Base-by-base conservation (phyloP, 2,797 vertebrate species). In the Decapterus maruadsi region DNA sequence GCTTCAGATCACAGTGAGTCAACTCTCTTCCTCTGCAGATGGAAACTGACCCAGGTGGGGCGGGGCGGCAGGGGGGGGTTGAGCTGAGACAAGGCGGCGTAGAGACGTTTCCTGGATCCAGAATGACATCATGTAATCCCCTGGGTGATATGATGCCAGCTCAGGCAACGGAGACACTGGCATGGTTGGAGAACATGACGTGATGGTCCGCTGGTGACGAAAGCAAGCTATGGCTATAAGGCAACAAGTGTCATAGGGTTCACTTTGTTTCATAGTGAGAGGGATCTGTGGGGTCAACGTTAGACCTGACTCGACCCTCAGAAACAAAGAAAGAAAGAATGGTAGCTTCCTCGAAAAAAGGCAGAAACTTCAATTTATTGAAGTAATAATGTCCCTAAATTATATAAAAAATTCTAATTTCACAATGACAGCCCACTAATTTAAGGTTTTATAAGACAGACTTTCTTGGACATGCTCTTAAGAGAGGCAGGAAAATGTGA, bases 401-500 rank as follows among this genome's bases (percentile, higher is more conserved):
- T 34, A 43, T 85, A 82, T 69, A 40, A 65, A 71, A 86, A 61
- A 31, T 12, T 61, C 8, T 34, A 2, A 63, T 84, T 78, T 65
- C 29, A 17, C 64, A 53, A 56, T 43, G 78, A 75, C 75, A 72
- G 50, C 65, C 19, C 72, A 36, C 19, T 70, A 55, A 86, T 86
- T 82, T 53, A 70, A 65, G 66, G 50, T 70, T 83, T 79, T 59
- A 66, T 68, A 56, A 81, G 60, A 29, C 51, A 75, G 69, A 65
- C 53, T 61, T 75, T 80, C 63, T 83, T 71, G 75, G 80, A 89
- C 75, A 72, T 76, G 77, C 66, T 67, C 81, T 45, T 51, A 6
- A 57, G 78, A 71, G 72, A 75, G 68, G 72, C 73, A 56, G 75
- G 72, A 78, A 89, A 84, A 87, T 90, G 90, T 91, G 90, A 88